A percentile compares a stretch with the other conserved stretches of the same genome.
Evolutionary conservation across 1,140 invertebrate genomes (phyloP).

Genomic region (Ericerus pela): DNA sequence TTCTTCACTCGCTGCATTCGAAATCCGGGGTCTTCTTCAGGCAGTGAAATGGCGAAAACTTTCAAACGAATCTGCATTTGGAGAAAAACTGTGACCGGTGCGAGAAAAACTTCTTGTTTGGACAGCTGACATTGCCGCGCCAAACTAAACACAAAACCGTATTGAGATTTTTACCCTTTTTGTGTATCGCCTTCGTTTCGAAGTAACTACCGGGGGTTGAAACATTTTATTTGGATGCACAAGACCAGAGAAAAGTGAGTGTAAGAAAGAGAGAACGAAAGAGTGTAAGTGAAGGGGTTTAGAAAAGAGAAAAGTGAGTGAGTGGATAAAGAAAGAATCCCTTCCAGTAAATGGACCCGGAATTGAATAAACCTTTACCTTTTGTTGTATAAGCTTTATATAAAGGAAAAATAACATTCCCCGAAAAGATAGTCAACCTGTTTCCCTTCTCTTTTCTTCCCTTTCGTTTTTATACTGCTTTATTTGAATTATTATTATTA

Average conservation of each 20-base stretch:
- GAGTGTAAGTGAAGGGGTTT: not conserved
- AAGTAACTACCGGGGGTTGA: too few species aligned
- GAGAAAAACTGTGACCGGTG: conserved; percentile 1
- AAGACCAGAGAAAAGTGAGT: too few species aligned
- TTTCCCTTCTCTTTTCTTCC: too few species aligned
- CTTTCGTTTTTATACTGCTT: too few species aligned
- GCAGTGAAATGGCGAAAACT: not conserved
- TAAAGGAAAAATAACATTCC: conserved; percentile 6
- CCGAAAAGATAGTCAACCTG: conserved; percentile 7
- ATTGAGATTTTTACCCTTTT: conserved; percentile 10
- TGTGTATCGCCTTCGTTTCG: too few species aligned
- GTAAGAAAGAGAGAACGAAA: not conserved
- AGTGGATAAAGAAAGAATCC: conserved; percentile 5
- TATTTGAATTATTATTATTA: too few species aligned
- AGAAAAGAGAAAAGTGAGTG: too few species aligned
- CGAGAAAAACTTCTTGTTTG: conserved; percentile 11
- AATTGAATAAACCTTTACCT: conserved; percentile 1
- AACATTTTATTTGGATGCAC: too few species aligned
- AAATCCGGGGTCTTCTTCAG: not conserved
- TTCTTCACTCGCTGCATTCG: too few species aligned
- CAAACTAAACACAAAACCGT: conserved; percentile 9
- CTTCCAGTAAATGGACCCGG: conserved; percentile 2
- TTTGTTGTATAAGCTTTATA: conserved; percentile 12
- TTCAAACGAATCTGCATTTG: conserved; percentile 6
- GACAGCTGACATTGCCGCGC: conserved; percentile 3